A percentile compares a stretch with the other conserved stretches of the same genome.
These are phyloP conservation scores for Leptopilina syphax DNA, from an alignment of 2,888 invertebrate species.

Conservation along the genomic window DNA sequence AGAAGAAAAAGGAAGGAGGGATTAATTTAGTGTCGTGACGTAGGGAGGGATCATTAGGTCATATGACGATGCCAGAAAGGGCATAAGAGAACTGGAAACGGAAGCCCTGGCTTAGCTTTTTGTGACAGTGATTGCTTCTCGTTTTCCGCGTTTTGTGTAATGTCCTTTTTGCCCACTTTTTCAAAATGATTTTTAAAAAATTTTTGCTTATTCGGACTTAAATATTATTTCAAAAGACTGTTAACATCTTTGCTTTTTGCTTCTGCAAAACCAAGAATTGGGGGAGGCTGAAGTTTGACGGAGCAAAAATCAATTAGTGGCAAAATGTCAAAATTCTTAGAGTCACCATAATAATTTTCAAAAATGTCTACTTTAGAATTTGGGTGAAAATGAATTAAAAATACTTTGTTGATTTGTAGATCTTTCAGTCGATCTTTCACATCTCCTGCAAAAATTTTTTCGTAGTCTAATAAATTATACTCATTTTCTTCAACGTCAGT, in stretches of 20 bases:
- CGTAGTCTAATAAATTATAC: neutral
- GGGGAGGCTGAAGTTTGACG: neutral
- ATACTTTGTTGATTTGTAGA: neutral
- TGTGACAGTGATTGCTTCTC: neutral
- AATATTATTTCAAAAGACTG: neutral
- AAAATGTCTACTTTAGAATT: neutral
- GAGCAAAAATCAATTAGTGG: neutral
- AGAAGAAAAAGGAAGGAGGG: too few species aligned
- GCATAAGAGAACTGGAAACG: too few species aligned
- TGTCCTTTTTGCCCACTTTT: neutral
- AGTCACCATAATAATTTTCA: neutral
- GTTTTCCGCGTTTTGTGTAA: neutral
- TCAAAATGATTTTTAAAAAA: neutral
- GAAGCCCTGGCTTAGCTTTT: neutral
- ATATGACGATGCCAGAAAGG: too few species aligned
- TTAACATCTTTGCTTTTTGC: neutral
- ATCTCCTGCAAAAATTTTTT: neutral
- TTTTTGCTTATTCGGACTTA: neutral
- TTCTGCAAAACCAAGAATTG: neutral
- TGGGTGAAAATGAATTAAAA: conserved; percentile 1
- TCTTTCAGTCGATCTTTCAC: neutral
- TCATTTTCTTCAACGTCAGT: neutral
- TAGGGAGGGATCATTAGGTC: too few species aligned
- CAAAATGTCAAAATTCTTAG: neutral
- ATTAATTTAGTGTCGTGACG: too few species aligned